Evolutionary conservation across 1,140 invertebrate genomes (phyloP).

Genomic region (Lepidurus arcticus): DNA sequence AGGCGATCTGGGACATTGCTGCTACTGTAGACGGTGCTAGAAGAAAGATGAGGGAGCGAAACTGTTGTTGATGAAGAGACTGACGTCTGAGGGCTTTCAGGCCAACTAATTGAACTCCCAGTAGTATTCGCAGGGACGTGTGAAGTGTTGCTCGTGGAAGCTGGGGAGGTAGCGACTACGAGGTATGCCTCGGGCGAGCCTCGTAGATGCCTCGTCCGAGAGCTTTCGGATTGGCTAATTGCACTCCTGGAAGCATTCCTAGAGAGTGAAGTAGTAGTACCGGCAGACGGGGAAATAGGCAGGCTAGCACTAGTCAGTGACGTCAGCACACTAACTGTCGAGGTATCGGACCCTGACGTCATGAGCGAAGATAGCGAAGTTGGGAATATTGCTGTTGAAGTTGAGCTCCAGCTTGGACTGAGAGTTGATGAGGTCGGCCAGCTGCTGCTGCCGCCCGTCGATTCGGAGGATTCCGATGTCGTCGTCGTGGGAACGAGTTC

Average conservation of each 20-base stretch:
- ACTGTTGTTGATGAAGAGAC: not conserved
- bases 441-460: not conserved
- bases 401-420: conserved; percentile 13
- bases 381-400: not conserved
- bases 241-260: not conserved
- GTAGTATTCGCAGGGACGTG: not conserved
- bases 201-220: too few relatives aligned
- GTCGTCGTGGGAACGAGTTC: not conserved
- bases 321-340: not conserved
- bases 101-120: not conserved
- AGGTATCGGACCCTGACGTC: not conserved
- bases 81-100: not conserved
- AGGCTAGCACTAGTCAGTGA: conserved; percentile 7
- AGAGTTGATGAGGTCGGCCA: not conserved
- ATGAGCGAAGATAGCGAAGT: not conserved
- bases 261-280: not conserved
- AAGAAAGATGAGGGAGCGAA: not conserved
- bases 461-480: conserved; percentile 5
- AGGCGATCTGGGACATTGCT: not conserved
- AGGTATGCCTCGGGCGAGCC: not conserved
- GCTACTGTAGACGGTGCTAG: conserved; percentile 2
- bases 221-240: not conserved
- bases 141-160: not conserved
- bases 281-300: not conserved
- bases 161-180: not conserved